Percentiles rank a stretch among this genome's conserved stretches.
phyloP scores from a whole-genome alignment of 2,797 vertebrate genomes.

The Xyrichtys novacula region DNA sequence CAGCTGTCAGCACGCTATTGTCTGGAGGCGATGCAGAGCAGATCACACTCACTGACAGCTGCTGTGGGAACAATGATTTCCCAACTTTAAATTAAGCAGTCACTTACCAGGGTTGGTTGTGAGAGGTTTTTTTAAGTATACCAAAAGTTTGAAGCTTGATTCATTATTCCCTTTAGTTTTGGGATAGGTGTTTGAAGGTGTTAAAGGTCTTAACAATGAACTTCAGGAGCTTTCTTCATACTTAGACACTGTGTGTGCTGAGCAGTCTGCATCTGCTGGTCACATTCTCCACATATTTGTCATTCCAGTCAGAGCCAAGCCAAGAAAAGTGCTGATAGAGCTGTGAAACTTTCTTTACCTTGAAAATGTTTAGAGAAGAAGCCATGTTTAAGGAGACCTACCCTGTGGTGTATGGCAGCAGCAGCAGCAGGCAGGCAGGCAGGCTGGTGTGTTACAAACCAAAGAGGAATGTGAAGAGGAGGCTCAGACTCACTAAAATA shows the following conservation, averaged over 20 bases:
- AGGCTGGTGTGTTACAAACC: slow-evolving; percentile 27
- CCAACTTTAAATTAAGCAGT: slow-evolving; percentile 70
- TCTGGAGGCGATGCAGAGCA: slow-evolving; percentile 57
- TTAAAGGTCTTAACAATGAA: slow-evolving; percentile 18
- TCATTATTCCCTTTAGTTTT: slow-evolving; percentile 1
- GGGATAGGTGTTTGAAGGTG: neutral
- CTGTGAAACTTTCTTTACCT: neutral
- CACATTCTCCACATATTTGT: slow-evolving; percentile 75
- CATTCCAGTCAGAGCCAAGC: slow-evolving; percentile 69
- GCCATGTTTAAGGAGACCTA: too few relatives aligned
- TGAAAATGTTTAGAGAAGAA: too few relatives aligned
- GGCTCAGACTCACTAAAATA: slow-evolving; percentile 52
- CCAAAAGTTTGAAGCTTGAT: neutral
- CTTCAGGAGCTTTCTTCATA: neutral
- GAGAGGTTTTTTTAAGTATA: neutral
- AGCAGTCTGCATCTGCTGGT: slow-evolving; percentile 41
- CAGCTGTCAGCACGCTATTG: slow-evolving; percentile 75
- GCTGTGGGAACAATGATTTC: slow-evolving; percentile 64
- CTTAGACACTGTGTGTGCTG: slow-evolving; percentile 1
- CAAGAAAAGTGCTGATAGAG: slow-evolving; percentile 48
- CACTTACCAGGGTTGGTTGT: slow-evolving; percentile 38
- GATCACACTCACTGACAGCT: slow-evolving; percentile 66
- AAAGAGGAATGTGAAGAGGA: slow-evolving; percentile 47
- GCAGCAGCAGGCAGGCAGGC: neutral
- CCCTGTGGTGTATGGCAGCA: neutral